Conservation (phyloP, 2,797 vertebrate species). For the Falco biarmicus region DNA sequence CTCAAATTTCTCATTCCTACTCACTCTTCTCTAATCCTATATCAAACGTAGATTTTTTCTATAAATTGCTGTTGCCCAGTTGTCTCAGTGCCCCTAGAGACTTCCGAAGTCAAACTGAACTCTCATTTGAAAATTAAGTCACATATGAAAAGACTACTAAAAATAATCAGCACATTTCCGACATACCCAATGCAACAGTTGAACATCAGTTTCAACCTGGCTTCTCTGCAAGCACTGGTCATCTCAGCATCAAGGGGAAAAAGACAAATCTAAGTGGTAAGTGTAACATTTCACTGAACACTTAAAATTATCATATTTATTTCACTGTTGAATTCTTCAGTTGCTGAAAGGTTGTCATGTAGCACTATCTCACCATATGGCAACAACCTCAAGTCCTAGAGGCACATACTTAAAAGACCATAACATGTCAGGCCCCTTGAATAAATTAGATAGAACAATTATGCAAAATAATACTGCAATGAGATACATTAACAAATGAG, state of each 20-base stretch:
- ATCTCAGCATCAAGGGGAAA: not conserved
- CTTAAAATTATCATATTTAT: conserved; percentile 7
- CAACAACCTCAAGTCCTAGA: conserved; percentile 60
- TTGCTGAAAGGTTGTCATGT: conserved; percentile 60
- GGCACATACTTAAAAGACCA: conserved; percentile 65
- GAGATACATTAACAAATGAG: conserved; percentile 52
- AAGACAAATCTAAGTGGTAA: not conserved
- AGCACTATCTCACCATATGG: conserved; percentile 66
- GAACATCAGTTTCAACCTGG: not conserved
- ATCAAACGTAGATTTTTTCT: not conserved
- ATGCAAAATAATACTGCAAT: conserved; percentile 55
- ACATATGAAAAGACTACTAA: not conserved
- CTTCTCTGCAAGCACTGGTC: not conserved
- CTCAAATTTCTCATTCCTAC: not conserved
- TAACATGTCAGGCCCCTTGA: conserved; percentile 62
- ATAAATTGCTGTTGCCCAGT: not conserved
- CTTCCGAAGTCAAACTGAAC: not conserved
- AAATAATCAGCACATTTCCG: not conserved
- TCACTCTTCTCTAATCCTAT: not conserved
- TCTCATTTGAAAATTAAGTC: not conserved
- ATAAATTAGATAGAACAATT: conserved; percentile 63
- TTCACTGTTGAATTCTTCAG: conserved; percentile 48
- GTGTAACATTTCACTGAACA: not conserved
- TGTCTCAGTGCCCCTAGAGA: not conserved
- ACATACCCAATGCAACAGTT: not conserved